phyloP scores from a whole-genome alignment of 2,888 invertebrate genomes.

The Campoplex capitator region DNA sequence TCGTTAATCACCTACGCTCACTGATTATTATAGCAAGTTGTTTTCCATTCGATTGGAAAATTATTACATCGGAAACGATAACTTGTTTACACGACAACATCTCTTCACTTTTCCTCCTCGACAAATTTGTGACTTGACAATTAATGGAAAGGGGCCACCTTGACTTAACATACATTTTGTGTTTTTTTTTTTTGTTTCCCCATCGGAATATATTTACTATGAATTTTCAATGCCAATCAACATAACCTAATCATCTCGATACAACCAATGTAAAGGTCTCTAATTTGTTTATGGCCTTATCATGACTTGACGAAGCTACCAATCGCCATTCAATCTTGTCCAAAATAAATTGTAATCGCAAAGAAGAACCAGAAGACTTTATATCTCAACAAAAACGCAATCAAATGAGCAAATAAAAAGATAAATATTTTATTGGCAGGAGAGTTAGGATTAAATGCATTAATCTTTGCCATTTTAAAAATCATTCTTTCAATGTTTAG shows the following conservation, averaged over 20 bases:
- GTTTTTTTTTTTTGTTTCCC: background rate
- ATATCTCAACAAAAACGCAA: background rate
- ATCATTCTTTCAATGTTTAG: background rate
- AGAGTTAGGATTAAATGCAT: too few species aligned
- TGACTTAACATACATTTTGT: background rate
- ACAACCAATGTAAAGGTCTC: background rate
- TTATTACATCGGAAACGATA: constrained; percentile 45
- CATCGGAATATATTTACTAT: too few species aligned
- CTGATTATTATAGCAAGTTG: constrained; percentile 48
- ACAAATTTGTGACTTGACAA: constrained; percentile 26
- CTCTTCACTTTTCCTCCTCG: background rate
- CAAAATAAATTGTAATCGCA: too few species aligned
- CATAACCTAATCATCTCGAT: background rate
- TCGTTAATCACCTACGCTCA: constrained; percentile 6
- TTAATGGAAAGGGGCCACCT: background rate
- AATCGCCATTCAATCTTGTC: too few species aligned
- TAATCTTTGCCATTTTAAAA: too few species aligned
- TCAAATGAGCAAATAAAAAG: background rate
- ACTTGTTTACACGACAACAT: constrained; percentile 50
- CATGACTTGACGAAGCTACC: background rate
- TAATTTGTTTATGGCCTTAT: background rate
- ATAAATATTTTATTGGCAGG: too few species aligned
- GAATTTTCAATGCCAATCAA: background rate
- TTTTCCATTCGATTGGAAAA: constrained; percentile 21
- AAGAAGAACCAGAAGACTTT: too few species aligned